Evolutionary conservation across 2,797 vertebrate species (phyloP).

Genomic region (Malurus leucopterus): DNA sequence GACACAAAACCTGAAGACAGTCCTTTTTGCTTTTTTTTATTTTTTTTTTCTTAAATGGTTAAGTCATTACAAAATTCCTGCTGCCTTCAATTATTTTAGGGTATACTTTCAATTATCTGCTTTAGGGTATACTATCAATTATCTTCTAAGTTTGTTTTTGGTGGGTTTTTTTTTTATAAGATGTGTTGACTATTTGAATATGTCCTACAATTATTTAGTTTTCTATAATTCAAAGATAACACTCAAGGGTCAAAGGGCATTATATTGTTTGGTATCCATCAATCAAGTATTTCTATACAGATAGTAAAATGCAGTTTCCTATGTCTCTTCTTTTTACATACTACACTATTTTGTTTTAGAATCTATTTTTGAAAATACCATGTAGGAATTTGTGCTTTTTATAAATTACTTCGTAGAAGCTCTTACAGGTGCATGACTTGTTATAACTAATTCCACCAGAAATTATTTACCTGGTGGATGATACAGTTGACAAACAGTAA

Average conservation of each 20-base stretch:
- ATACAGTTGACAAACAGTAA: accelerated
- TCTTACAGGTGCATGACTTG: neutral
- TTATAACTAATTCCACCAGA: neutral
- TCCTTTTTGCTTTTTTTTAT: too few relatives aligned
- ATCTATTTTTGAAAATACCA: neutral
- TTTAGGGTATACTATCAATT: neutral
- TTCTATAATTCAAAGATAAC: neutral
- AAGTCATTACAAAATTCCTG: neutral
- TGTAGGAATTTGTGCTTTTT: neutral
- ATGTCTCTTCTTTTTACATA: neutral
- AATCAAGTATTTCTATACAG: neutral
- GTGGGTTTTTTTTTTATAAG: neutral
- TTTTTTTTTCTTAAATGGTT: neutral
- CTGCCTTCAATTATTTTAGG: neutral
- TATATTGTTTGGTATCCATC: neutral
- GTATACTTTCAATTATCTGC: neutral
- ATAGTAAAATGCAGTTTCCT: neutral
- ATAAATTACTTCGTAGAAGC: neutral
- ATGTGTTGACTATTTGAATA: neutral
- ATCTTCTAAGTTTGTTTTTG: neutral
- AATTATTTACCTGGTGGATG: neutral
- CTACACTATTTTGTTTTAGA: neutral
- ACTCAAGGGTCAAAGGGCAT: neutral
- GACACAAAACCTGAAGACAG: neutral
- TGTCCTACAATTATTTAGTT: neutral